Percentiles rank a stretch among this genome's conserved stretches.
Conservation (phyloP, 1,140 invertebrate species). For the Armadillidium nasatum region DNA sequence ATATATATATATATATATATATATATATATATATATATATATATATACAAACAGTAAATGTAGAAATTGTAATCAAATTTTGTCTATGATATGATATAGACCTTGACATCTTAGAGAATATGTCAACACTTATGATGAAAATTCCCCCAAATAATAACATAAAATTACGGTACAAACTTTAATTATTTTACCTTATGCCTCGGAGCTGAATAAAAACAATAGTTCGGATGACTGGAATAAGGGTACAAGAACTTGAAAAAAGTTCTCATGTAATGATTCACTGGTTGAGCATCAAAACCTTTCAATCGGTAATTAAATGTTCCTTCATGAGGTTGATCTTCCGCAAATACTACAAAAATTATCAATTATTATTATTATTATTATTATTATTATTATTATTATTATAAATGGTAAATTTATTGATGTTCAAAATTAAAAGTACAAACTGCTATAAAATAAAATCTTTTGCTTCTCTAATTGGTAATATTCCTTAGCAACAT, state of each 20-base stretch:
- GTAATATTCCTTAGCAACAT: background rate
- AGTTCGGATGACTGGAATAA: slow-evolving; percentile 50
- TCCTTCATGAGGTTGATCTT: slow-evolving; percentile 76
- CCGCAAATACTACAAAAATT: slow-evolving; percentile 66
- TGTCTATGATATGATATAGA: no score
- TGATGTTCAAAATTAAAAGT: background rate
- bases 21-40: no score
- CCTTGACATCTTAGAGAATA: no score
- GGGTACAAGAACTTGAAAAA: slow-evolving; percentile 64
- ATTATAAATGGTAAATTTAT: background rate
- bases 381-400: no score
- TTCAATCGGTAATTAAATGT: slow-evolving; percentile 87
- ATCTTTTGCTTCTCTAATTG: background rate
- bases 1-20: no score
- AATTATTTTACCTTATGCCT: slow-evolving; percentile 59
- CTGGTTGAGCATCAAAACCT: slow-evolving; percentile 76
- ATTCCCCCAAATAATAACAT: no score
- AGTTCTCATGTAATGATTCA: slow-evolving; percentile 83
- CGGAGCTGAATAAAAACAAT: slow-evolving; percentile 72
- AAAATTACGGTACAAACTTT: no score
- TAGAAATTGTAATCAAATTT: no score
- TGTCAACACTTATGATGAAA: no score
- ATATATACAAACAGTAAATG: no score
- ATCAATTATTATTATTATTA: no score
- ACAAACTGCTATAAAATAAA: background rate